phyloP scores from a whole-genome alignment of 2,113 vertebrate species.

The Pica pica region DNA sequence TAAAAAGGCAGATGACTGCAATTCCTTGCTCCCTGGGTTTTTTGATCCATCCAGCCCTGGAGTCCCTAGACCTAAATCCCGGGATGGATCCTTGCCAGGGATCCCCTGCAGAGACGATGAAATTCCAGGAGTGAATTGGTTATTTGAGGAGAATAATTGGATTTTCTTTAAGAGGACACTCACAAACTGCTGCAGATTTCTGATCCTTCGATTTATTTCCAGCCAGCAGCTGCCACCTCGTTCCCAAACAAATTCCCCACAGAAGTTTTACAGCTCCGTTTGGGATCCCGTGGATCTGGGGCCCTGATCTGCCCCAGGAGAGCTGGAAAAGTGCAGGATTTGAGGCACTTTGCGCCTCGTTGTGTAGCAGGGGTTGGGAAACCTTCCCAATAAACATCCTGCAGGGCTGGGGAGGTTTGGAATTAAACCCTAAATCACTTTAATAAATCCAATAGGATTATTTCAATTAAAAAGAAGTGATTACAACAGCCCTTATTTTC shows the following conservation, averaged over 20 bases:
- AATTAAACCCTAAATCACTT: neutral
- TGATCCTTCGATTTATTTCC: neutral
- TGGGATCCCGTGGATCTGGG: neutral
- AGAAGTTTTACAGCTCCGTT: fast-evolving
- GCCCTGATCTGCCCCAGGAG: neutral
- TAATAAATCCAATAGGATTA: neutral
- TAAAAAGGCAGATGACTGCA: fast-evolving
- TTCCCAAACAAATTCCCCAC: neutral
- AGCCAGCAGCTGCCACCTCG: neutral
- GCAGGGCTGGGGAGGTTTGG: neutral
- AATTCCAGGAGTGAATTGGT: neutral
- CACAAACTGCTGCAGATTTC: neutral
- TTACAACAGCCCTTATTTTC: neutral
- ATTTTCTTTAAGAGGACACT: neutral
- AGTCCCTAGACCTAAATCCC: neutral
- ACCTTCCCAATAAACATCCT: neutral
- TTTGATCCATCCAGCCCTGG: fast-evolving
- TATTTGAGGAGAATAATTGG: neutral
- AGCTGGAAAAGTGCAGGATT: neutral
- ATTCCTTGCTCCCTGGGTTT: fast-evolving
- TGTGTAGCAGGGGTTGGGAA: fast-evolving
- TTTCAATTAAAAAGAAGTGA: neutral
- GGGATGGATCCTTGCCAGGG: neutral
- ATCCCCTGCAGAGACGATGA: neutral
- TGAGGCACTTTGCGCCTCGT: fast-evolving